Conservation (phyloP, 2,888 invertebrate species). For the Oxystoma pomonae region DNA sequence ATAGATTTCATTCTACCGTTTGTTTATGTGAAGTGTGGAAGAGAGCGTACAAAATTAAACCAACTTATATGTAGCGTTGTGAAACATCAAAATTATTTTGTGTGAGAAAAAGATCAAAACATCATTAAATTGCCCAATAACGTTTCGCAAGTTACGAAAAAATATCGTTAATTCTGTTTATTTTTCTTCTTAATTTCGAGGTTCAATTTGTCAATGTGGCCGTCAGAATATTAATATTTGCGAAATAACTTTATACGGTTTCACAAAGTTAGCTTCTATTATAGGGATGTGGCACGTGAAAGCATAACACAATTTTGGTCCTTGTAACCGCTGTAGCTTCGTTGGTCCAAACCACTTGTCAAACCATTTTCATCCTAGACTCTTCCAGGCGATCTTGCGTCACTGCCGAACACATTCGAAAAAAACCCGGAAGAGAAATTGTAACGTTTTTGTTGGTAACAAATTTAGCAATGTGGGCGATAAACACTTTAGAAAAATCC, state of each 20-base stretch:
- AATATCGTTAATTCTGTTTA: no score
- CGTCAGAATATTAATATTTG: no score
- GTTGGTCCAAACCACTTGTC: constrained; percentile 72
- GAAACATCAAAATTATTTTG: no score
- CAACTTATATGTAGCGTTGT: constrained; percentile 36
- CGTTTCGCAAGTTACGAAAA: no score
- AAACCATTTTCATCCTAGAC: constrained; percentile 74
- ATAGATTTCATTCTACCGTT: constrained; percentile 87
- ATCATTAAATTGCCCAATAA: background rate
- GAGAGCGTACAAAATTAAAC: constrained; percentile 74
- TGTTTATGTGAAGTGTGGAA: constrained; percentile 93
- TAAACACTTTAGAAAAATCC: constrained; percentile 80
- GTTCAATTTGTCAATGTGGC: no score
- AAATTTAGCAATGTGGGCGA: constrained; percentile 82
- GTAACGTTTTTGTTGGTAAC: constrained; percentile 78
- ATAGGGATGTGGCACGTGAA: no score
- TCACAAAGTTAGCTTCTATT: no score
- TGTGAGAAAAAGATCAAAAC: no score
- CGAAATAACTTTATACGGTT: no score
- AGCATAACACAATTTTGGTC: constrained; percentile 48
- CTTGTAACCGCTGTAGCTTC: constrained; percentile 71
- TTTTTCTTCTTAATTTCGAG: no score
- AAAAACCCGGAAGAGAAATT: constrained; percentile 79
- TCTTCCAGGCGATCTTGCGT: constrained; percentile 71
- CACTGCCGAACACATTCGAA: constrained; percentile 63